A percentile compares a stretch with the other conserved stretches of the same genome.
phyloP scores from a whole-genome alignment of 2,113 vertebrate species.

The Tringa solitaria region DNA sequence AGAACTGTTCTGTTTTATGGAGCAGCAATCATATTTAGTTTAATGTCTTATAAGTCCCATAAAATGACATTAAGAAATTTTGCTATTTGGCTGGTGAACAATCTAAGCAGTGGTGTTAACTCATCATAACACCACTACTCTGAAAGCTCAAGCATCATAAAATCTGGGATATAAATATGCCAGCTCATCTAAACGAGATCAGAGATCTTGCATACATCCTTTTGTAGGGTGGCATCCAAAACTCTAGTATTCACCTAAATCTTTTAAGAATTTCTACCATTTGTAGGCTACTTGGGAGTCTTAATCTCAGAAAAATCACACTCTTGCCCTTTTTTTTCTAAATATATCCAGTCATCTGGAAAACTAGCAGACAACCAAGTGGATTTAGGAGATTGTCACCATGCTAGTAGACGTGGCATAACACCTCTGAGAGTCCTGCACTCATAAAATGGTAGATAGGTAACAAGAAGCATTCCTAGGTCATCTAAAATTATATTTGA shows the following conservation, averaged over 20 bases:
- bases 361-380: not conserved
- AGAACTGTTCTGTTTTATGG: slow-evolving; percentile 74
- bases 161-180: slow-evolving; percentile 72
- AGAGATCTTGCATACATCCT: slow-evolving; percentile 26
- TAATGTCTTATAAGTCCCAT: slow-evolving; percentile 78
- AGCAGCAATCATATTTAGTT: slow-evolving; percentile 75
- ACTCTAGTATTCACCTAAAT: not conserved
- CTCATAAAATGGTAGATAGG: not conserved
- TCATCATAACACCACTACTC: slow-evolving; percentile 71
- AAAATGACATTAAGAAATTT: slow-evolving; percentile 75
- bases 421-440: not conserved
- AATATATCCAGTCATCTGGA: not conserved
- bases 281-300: not conserved
- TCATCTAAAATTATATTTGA: not conserved
- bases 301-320: not conserved
- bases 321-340: not conserved
- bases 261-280: not conserved
- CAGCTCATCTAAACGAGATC: slow-evolving; percentile 66
- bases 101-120: slow-evolving; percentile 73
- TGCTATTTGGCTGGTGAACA: slow-evolving; percentile 75
- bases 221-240: not conserved
- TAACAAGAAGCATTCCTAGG: not conserved
- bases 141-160: slow-evolving; percentile 74
- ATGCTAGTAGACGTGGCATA: not conserved
- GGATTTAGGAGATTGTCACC: not conserved